A percentile compares a stretch with the other conserved stretches of the same genome.
These are phyloP conservation scores for Gobiocypris rarus DNA, from an alignment of 2,113 vertebrate genomes.

Conservation along the genomic window DNA sequence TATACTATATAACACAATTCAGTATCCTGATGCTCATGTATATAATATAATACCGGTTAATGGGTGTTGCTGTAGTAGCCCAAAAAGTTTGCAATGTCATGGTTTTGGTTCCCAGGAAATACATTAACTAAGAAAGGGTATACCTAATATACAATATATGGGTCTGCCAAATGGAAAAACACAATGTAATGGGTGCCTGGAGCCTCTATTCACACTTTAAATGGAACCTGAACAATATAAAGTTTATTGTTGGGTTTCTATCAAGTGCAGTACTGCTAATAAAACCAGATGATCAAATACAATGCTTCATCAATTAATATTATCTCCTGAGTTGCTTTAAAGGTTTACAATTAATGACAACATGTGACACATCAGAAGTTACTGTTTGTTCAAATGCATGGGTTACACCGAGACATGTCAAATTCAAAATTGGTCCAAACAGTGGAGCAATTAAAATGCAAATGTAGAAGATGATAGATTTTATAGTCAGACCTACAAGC, in stretches of 20 bases:
- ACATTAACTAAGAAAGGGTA: background rate
- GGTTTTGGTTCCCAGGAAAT: background rate
- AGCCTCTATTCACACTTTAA: background rate
- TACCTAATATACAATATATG: no score
- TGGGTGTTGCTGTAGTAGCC: background rate
- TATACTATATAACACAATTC: background rate
- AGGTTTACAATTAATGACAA: slow-evolving; percentile 50
- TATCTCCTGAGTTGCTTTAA: slow-evolving; percentile 38
- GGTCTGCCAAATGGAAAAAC: no score
- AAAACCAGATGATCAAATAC: slow-evolving; percentile 38
- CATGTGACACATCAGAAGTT: slow-evolving; percentile 46
- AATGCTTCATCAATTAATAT: slow-evolving; percentile 44
- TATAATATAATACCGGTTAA: background rate
- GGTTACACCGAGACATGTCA: slow-evolving; percentile 75
- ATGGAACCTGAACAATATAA: background rate
- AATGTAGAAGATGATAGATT: slow-evolving; percentile 73
- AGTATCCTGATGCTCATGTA: background rate
- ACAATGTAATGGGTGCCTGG: background rate
- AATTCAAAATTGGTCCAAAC: slow-evolving; percentile 79
- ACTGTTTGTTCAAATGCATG: slow-evolving; percentile 74
- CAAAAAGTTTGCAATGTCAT: background rate
- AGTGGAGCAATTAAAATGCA: slow-evolving; percentile 82
- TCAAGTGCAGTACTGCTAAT: background rate
- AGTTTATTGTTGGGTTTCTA: slow-evolving; percentile 23
- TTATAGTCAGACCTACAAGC: slow-evolving; percentile 67